Evolutionary conservation across 2,888 invertebrate species (phyloP), one percentile per base, ranked within the genome.

Genomic region (Rhingia rostrata): DNA sequence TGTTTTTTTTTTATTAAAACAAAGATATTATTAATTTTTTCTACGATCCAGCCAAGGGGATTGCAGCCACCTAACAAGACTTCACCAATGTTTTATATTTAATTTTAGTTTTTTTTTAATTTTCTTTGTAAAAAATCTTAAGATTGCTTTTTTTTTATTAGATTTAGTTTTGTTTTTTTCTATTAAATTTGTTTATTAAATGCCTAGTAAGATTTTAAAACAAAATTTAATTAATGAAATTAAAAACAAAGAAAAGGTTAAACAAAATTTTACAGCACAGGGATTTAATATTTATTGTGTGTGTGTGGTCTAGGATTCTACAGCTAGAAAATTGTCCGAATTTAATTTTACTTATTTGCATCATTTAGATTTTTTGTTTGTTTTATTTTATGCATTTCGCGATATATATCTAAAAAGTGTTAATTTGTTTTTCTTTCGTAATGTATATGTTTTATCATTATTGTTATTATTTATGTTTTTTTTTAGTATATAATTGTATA

Each of bases 121-220:
- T 56, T 45, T 67, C 60, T 58, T 82, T 72, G 74, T 79, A 79
- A 84, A 84, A 84, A 84, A 84, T 47, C 67, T 73, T 80, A 73
- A 83, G 73, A 79, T 84, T 84, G 79, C 83, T 84, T 78, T 67
- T 61, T 6, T 14, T 37, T 61, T 33, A 32, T 45, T 70, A 14
- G 61, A 10, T 66, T 60, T 39, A 6, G 33, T 53, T 43, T 60
- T 66, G 33, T 53, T 43, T 60, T 66, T 33, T 69, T 74, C 74
- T 35, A 39, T 75, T 75, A 9, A 43, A 32, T 74, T 67, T 64
- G 41, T 64, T 82, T 12, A 64, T 64, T 72, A 66, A 82, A 82
- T 74, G 78, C 79, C 79, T 84, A 79, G 63, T 56, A 53, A 74
- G 54, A 74, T 54, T 51, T 3, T 73, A 79, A 37, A 78, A 74